Conservation (phyloP, 2,113 vertebrate species). For the Oreochromis aureus region DNA sequence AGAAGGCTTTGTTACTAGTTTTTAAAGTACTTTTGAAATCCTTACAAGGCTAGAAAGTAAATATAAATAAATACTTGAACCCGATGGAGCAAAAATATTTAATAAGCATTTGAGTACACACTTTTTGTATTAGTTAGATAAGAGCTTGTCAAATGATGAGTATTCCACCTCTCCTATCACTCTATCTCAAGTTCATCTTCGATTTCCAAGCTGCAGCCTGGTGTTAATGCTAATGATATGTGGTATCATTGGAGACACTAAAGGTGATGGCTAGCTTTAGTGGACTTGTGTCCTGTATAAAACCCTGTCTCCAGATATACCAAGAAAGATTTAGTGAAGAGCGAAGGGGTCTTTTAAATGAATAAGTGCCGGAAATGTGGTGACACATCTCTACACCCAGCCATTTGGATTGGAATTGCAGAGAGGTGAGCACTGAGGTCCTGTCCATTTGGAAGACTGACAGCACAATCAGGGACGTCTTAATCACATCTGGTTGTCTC, state of each 20-base stretch:
- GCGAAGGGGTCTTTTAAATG: constrained; percentile 61
- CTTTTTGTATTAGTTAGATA: neutral
- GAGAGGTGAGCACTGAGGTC: constrained; percentile 49
- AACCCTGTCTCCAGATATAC: constrained; percentile 48
- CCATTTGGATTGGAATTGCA: constrained; percentile 60
- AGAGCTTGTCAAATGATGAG: neutral
- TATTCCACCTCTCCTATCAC: neutral
- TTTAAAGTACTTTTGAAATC: neutral
- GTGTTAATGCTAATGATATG: constrained; percentile 48
- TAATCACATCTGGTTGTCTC: constrained; percentile 68
- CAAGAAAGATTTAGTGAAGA: constrained; percentile 62
- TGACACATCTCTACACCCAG: constrained; percentile 43
- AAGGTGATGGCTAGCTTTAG: constrained; percentile 55
- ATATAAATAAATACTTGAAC: neutral
- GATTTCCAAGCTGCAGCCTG: constrained; percentile 4
- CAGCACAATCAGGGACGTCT: constrained; percentile 66
- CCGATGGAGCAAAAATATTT: neutral
- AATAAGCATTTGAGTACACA: neutral
- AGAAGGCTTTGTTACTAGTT: neutral
- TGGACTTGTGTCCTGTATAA: constrained; percentile 53
- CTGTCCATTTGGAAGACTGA: constrained; percentile 74
- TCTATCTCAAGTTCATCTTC: constrained; percentile 7
- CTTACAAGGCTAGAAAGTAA: neutral
- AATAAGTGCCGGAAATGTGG: constrained; percentile 62
- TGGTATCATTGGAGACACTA: constrained; percentile 30